A percentile compares a stretch with the other conserved stretches of the same genome.
phyloP scores from a whole-genome alignment of 2,113 vertebrate species.

The Anguilla rostrata region DNA sequence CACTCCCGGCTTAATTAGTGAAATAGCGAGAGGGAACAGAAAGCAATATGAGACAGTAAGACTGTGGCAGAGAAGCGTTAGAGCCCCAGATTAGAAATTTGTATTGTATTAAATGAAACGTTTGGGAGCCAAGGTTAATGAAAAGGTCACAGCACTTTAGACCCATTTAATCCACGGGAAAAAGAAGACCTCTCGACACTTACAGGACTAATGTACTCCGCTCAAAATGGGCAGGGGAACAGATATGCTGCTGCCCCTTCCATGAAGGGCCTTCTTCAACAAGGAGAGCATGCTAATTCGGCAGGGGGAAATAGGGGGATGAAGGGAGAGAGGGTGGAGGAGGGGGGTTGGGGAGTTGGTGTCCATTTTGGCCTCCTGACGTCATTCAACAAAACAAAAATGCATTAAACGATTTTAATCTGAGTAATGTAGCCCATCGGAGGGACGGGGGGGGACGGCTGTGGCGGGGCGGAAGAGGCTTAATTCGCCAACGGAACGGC shows the following conservation, averaged over 20 bases:
- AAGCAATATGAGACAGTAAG: conserved; percentile 69
- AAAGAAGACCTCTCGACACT: conserved; percentile 51
- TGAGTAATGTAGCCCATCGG: conserved; percentile 50
- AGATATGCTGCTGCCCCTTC: conserved; percentile 10
- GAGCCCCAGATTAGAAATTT: conserved; percentile 69
- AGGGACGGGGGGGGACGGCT: not conserved
- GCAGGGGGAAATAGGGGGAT: not conserved
- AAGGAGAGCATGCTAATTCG: not conserved
- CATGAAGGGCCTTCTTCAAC: conserved; percentile 16
- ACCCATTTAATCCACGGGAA: conserved; percentile 61
- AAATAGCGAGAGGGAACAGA: conserved; percentile 49
- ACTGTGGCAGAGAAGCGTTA: conserved; percentile 54
- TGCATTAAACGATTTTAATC: conserved; percentile 59
- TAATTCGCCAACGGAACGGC: conserved; percentile 17
- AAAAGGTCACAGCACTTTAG: conserved; percentile 70
- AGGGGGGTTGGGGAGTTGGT: not conserved
- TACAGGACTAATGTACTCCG: conserved; percentile 33
- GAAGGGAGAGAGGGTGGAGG: not conserved
- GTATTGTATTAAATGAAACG: conserved; percentile 71
- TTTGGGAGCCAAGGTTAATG: conserved; percentile 73
- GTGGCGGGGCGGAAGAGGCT: conserved; percentile 32
- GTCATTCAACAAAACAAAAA: conserved; percentile 30
- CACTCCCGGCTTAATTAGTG: conserved; percentile 67
- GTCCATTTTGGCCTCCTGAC: conserved; percentile 29
- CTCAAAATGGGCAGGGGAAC: conserved; percentile 31